Percentiles rank a stretch among this genome's conserved stretches.
These are phyloP conservation scores for Agriopis marginaria DNA, from an alignment of 2,888 invertebrate genomes.

Conservation along the genomic window DNA sequence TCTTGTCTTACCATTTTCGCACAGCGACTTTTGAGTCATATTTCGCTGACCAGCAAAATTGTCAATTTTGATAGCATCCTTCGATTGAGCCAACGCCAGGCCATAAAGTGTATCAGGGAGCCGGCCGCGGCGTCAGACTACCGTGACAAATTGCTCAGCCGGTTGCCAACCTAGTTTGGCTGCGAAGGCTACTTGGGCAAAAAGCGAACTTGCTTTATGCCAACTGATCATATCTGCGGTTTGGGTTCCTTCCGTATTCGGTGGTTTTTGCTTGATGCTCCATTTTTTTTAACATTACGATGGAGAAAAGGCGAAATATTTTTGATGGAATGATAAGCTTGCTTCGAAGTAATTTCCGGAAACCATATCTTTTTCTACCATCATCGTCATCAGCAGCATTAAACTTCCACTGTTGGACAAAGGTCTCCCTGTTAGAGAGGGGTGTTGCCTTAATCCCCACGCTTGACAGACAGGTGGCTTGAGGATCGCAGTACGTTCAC, in stretches of 20 bases:
- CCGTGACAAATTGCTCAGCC: constrained; percentile 31
- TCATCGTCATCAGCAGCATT: too few species aligned
- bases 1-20: too few species aligned
- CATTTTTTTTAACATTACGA: background rate
- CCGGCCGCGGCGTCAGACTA: constrained; percentile 14
- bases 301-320: too few species aligned
- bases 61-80: background rate
- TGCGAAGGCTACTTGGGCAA: constrained; percentile 21
- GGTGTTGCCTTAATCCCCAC: too few species aligned
- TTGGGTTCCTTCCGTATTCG: constrained; percentile 28
- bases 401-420: too few species aligned
- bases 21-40: background rate
- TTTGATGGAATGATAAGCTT: too few species aligned
- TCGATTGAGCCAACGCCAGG: background rate
- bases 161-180: constrained; percentile 25
- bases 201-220: constrained; percentile 26
- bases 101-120: background rate
- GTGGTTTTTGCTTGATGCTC: constrained; percentile 8
- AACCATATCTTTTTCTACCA: too few species aligned
- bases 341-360: too few species aligned
- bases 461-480: too few species aligned
- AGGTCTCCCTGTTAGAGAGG: too few species aligned
- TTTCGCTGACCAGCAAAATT: background rate
- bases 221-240: constrained; percentile 33
- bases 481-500: too few species aligned